These are phyloP conservation scores for Caenorhabditis sp. DNA, from an alignment of 2,888 invertebrate species.

Conservation along the genomic window DNA sequence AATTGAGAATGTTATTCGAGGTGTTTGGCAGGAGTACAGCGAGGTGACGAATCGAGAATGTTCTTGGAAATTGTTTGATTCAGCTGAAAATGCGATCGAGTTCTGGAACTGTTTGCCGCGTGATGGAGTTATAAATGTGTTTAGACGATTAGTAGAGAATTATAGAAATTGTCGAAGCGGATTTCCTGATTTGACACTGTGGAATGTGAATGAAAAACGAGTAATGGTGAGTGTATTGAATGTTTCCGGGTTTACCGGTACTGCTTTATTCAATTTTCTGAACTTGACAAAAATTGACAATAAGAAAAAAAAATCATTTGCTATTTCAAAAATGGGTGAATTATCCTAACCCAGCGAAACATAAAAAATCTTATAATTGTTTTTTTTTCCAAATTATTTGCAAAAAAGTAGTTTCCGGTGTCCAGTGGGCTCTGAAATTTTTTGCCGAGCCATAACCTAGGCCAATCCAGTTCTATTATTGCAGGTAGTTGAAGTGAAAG, in stretches of 20 bases:
- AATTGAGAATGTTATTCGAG: constrained; percentile 9
- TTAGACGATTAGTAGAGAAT: constrained; percentile 47
- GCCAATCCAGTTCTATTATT: too few species aligned
- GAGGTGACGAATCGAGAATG: constrained; percentile 33
- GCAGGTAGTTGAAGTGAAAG: constrained; percentile 85
- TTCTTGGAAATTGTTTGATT: constrained; percentile 23
- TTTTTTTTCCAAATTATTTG: too few species aligned
- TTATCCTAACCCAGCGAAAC: too few species aligned
- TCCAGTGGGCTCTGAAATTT: too few species aligned
- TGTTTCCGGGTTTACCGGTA: too few species aligned
- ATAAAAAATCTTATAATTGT: too few species aligned
- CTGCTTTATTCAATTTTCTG: too few species aligned
- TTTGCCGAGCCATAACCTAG: too few species aligned
- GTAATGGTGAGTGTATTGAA: constrained; percentile 36
- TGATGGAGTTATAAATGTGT: constrained; percentile 36
- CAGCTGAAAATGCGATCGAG: not conserved
- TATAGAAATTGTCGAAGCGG: constrained; percentile 60
- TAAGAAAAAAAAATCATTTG: too few species aligned
- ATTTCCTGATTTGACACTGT: constrained; percentile 63
- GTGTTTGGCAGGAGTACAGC: constrained; percentile 17
- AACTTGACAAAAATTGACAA: too few species aligned
- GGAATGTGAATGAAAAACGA: constrained; percentile 47
- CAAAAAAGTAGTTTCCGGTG: too few species aligned
- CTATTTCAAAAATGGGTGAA: too few species aligned
- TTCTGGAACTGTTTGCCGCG: constrained; percentile 37